Conservation (phyloP, 2,888 invertebrate genomes). For the Tupiocoris notatus region DNA sequence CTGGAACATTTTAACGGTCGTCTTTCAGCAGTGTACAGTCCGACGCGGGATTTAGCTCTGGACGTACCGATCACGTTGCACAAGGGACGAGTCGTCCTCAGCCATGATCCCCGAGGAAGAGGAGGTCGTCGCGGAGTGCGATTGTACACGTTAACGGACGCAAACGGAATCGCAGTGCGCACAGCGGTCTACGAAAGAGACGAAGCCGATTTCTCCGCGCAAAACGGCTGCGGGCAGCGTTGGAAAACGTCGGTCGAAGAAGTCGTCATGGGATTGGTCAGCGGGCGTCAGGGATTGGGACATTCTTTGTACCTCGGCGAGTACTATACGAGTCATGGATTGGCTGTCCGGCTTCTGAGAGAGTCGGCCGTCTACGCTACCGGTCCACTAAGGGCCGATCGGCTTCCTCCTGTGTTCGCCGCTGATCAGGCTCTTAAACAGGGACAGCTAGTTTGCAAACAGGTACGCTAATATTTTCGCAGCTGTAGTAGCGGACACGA, state of each 20-base stretch:
- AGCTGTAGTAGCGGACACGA: too few species aligned
- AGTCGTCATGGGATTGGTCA: slow-evolving; percentile 41
- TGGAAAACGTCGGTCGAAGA: slow-evolving; percentile 41
- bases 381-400: slow-evolving; percentile 52
- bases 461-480: slow-evolving; percentile 11
- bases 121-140: slow-evolving; percentile 50
- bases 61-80: slow-evolving; percentile 53
- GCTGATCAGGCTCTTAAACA: slow-evolving; percentile 30
- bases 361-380: slow-evolving; percentile 52
- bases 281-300: slow-evolving; percentile 42
- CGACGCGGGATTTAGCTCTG: slow-evolving; percentile 51
- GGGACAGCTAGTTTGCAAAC: slow-evolving; percentile 39
- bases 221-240: slow-evolving; percentile 47
- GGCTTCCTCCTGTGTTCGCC: slow-evolving; percentile 34
- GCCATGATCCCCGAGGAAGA: slow-evolving; percentile 51
- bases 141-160: slow-evolving; percentile 52
- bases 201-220: slow-evolving; percentile 48
- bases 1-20: slow-evolving; percentile 53
- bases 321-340: slow-evolving; percentile 36
- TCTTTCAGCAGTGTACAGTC: slow-evolving; percentile 52
- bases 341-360: slow-evolving; percentile 32
- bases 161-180: slow-evolving; percentile 51
- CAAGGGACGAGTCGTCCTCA: slow-evolving; percentile 52
- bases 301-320: slow-evolving; percentile 45
- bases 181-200: slow-evolving; percentile 48